Evolutionary conservation across 2,113 vertebrate genomes (phyloP).

Genomic region (Ctenomys sociabilis): DNA sequence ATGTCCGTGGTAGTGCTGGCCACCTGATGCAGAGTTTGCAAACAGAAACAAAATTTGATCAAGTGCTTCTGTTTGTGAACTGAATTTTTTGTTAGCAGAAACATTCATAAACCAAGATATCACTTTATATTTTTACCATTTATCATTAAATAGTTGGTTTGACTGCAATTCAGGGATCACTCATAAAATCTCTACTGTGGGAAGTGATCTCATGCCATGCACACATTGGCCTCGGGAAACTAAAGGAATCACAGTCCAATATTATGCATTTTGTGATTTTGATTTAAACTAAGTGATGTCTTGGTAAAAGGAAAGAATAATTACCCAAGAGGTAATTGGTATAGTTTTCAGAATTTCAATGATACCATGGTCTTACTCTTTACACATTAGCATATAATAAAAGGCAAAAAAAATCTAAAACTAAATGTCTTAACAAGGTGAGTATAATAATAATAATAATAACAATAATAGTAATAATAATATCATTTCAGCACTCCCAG

Average conservation of each 20-base stretch:
- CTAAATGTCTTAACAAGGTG: background rate
- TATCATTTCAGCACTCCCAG: background rate
- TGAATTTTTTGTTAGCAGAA: background rate
- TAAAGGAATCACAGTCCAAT: conserved; percentile 15
- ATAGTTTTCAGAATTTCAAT: background rate
- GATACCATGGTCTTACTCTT: background rate
- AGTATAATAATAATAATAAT: background rate
- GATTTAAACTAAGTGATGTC: conserved; percentile 15
- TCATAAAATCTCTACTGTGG: background rate
- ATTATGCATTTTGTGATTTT: conserved; percentile 33
- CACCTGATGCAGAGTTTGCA: background rate
- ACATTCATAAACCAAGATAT: background rate
- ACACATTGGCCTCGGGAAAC: background rate
- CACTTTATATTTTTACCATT: background rate
- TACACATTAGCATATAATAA: background rate
- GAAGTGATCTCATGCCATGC: background rate
- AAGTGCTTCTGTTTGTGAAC: background rate
- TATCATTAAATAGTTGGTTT: background rate
- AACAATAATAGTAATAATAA: background rate
- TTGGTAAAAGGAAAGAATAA: background rate
- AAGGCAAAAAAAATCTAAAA: conserved; percentile 42
- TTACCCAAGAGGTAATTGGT: background rate
- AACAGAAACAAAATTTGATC: background rate
- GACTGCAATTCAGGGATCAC: background rate
- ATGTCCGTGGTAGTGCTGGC: background rate